Conservation (phyloP, 2,888 invertebrate species). For the Lasioglossum figueresi region DNA sequence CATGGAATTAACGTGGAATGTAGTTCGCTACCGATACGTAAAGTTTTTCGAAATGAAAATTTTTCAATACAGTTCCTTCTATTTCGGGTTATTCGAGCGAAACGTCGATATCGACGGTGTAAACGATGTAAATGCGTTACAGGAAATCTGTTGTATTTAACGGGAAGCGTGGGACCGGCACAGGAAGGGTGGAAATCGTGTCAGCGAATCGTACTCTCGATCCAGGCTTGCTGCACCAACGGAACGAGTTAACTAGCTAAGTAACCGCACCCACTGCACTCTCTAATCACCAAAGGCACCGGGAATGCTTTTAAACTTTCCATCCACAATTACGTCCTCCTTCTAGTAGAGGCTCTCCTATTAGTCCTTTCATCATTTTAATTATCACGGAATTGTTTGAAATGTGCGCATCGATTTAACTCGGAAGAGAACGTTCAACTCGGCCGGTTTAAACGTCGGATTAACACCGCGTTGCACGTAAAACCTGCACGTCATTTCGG, state of each 20-base stretch:
- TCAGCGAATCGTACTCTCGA: conserved; percentile 53
- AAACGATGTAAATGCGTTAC: neutral
- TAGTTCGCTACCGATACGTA: neutral
- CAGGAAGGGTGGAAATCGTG: conserved; percentile 26
- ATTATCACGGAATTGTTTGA: conserved; percentile 56
- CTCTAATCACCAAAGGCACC: conserved; percentile 71
- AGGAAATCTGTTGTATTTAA: conserved; percentile 9
- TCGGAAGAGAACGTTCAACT: neutral
- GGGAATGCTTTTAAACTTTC: conserved; percentile 74
- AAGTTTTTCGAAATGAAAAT: neutral
- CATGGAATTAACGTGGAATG: neutral
- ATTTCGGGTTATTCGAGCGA: neutral
- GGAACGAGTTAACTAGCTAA: conserved; percentile 67
- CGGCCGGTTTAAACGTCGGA: neutral
- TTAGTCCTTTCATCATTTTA: conserved; percentile 71
- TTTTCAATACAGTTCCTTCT: neutral
- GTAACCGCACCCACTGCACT: conserved; percentile 74
- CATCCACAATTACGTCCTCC: conserved; percentile 70
- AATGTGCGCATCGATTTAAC: conserved; percentile 35
- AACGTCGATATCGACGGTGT: neutral
- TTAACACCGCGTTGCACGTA: neutral
- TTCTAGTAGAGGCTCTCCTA: conserved; percentile 51
- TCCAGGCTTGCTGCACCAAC: conserved; percentile 24
- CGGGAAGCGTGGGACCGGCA: neutral
- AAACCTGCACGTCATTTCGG: neutral